Evolutionary conservation across 2,797 vertebrate genomes (phyloP).

Genomic region (Pangasius mekongensis): DNA sequence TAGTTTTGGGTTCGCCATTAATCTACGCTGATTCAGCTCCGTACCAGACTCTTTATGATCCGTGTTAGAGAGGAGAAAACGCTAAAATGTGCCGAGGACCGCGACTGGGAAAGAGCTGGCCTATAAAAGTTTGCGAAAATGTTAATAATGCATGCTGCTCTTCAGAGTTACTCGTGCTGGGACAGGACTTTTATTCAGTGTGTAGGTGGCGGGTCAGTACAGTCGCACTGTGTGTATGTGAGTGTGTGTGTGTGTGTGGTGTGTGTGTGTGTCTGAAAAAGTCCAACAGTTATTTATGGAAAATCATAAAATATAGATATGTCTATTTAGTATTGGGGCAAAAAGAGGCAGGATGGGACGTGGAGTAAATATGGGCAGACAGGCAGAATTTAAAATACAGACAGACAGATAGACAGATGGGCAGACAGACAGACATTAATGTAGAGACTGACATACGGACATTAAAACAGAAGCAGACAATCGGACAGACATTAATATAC

Average conservation of each 20-base stretch:
- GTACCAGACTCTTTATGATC: conserved; percentile 9
- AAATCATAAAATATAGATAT: conserved; percentile 11
- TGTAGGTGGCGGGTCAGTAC: background rate
- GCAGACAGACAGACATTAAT: background rate
- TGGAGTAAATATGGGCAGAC: background rate
- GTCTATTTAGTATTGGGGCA: background rate
- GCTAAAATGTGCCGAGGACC: background rate
- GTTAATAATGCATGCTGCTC: conserved; percentile 33
- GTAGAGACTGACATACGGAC: background rate
- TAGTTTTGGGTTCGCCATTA: conserved; percentile 24
- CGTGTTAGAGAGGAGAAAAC: conserved; percentile 11
- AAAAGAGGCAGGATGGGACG: background rate
- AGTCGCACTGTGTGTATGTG: background rate
- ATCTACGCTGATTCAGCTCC: conserved; percentile 11
- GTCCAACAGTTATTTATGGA: background rate
- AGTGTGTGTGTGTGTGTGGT: conserved; percentile 18
- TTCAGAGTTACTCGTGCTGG: conserved; percentile 15
- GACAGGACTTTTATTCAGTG: conserved; percentile 14
- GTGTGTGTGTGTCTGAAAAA: conserved; percentile 2
- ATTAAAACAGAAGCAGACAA: background rate
- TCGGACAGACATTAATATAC: background rate
- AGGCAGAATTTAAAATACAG: background rate
- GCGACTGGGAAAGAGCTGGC: background rate
- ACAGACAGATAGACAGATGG: background rate
- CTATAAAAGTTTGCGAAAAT: background rate